Evolutionary conservation across 2,113 vertebrate genomes (phyloP), one percentile per base, ranked within the genome.

Genomic region (Pedionomus torquatus): DNA sequence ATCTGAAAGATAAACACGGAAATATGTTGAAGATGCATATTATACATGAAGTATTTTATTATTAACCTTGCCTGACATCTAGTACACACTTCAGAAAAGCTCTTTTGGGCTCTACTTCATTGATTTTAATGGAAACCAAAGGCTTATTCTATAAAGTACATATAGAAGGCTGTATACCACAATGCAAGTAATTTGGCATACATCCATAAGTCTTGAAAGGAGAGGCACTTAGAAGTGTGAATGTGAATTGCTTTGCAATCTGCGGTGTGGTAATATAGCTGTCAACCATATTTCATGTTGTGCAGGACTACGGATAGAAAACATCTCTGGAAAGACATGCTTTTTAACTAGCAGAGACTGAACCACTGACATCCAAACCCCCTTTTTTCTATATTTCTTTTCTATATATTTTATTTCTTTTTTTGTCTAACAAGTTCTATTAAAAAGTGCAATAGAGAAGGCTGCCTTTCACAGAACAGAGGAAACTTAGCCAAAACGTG

Each of bases 171-270:
- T 83, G 68, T 93, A 97, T 55, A 96, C 94, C 65, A 90, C 89
- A 89, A 83, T 87, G 83, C 77, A 87, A 96, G 83, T 93, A 92
- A 96, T 96, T 93, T 97, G 95, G 95, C 88, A 87, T 68, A 87
- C 72, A 65, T 97, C 96, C 95, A 89, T 96, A 96, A 96, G 92
- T 94, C 92, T 96, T 88, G 87, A 96, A 96, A 90, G 85, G 72
- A 97, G 72, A 96, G 57, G 80, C 96, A 97, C 92, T 97, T 95
- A 92, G 69, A 95, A 97, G 91, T 96, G 95, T 96, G 97, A 95
- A 95, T 95, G 95, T 94, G 95, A 97, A 97, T 95, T 97, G 92
- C 95, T 89, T 95, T 89, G 92, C 95, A 96, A 90, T 97, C 93
- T 96, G 95, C 96, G 91, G 83, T 69, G 86, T 95, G 77, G 91